Base-by-base conservation (phyloP, 2,797 vertebrate species). In the Bufotes viridis region DNA sequence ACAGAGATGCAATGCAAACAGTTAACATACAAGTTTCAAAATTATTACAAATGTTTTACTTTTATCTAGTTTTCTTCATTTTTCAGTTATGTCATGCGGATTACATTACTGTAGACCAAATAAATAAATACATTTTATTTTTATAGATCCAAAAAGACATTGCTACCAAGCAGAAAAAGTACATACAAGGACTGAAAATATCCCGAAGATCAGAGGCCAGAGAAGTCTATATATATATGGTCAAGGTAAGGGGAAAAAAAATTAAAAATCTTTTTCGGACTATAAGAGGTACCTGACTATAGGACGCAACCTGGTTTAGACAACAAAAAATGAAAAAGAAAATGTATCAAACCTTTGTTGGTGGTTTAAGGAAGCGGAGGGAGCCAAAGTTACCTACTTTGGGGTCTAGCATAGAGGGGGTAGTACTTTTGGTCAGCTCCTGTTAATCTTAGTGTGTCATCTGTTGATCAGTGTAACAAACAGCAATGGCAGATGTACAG, bases 81-180 rank as follows among this genome's bases (percentile, higher is more conserved):
- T 75, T 75, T 1, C 0, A n/a, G 11, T 51, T n/a, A 53, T 6
- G 3, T 51, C 53, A 75, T 51, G 51, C 8, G 22, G 49, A 20
- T 29, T 34, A 2, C 11, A 65, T 74, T 49, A 20, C 2, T 74
- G 34, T 42, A 20, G 22, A 51, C 14, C 61, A n/a, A 74, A 69
- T 24, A 42, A 42, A 42, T 42, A 42, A 42, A 13, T 67, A 53
- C 7, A 34, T 24, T 76, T 85, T 0, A 61, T 42, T 81, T 87
- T 82, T 61, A 12, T 18, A 87, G 86, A 2, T 24, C 4, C 24
- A 11, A 22, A 65, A 4, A 24, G 20, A 17, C 24, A 78, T 22
- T 87, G 86, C 60, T 87, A 82, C 22, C 86, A 83, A 83, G 7
- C 69, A 82, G 70, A 82, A 63, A 18, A 82, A 14, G 22, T 14